Conservation (phyloP, 2,888 invertebrate species). For the Dorcus parallelipipedus region DNA sequence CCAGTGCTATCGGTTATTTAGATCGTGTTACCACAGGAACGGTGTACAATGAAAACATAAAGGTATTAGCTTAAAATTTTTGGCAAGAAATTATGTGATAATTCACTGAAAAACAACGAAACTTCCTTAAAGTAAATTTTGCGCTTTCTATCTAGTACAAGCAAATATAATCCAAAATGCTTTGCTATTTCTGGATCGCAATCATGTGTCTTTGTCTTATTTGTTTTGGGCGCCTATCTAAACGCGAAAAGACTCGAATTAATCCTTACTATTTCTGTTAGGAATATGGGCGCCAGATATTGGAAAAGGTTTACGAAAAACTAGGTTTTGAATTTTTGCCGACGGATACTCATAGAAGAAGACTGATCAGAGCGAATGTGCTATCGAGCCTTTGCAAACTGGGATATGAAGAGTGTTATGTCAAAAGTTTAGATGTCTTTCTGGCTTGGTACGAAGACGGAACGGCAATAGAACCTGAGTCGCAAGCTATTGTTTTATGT, state of each 20-base stretch:
- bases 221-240: too few species aligned
- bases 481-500: conserved; percentile 43
- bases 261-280: background rate
- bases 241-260: too few species aligned
- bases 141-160: too few species aligned
- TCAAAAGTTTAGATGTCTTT: conserved; percentile 14
- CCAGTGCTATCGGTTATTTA: conserved; percentile 5
- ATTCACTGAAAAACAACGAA: too few species aligned
- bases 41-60: background rate
- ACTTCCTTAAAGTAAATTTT: too few species aligned
- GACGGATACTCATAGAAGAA: conserved; percentile 26
- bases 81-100: too few species aligned
- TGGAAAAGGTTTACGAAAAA: conserved; percentile 54
- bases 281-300: conserved; percentile 7
- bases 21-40: conserved; percentile 9
- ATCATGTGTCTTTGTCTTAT: too few species aligned
- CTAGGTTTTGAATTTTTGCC: conserved; percentile 6
- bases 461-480: conserved; percentile 11
- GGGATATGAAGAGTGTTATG: conserved; percentile 21
- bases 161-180: too few species aligned
- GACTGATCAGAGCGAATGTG: conserved; percentile 22
- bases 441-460: conserved; percentile 2
- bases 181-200: too few species aligned
- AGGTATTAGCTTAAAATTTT: background rate
- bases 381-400: conserved; percentile 28